Evolutionary conservation across 2,113 vertebrate species (phyloP).

Genomic region (Vimba vimba): DNA sequence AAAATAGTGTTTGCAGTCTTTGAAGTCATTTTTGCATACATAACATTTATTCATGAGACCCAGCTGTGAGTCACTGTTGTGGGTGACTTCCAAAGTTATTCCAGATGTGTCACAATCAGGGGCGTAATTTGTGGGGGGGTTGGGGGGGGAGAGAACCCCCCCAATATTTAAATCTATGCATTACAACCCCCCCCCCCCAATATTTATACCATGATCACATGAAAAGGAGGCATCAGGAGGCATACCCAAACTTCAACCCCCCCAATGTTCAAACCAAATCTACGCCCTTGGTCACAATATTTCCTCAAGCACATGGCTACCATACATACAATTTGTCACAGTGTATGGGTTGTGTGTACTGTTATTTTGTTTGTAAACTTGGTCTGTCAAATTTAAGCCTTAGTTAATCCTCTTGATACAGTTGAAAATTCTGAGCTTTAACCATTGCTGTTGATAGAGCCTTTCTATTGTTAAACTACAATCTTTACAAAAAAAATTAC

Average conservation of each 20-base stretch:
- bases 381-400: not conserved
- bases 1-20: not conserved
- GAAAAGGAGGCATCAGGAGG: too few species aligned
- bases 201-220: too few species aligned
- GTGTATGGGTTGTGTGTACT: not conserved
- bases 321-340: not conserved
- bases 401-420: not conserved
- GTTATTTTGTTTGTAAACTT: constrained; percentile 20
- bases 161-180: too few species aligned
- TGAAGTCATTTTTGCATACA: not conserved
- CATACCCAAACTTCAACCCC: too few species aligned
- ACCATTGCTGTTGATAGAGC: not conserved
- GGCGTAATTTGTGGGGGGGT: too few species aligned
- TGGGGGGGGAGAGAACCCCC: too few species aligned
- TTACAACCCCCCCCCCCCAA: too few species aligned
- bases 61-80: constrained; percentile 14
- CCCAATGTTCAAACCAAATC: too few species aligned
- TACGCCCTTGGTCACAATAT: constrained; percentile 5
- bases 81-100: not conserved
- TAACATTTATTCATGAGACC: not conserved
- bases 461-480: not conserved
- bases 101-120: constrained; percentile 16
- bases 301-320: constrained; percentile 14
- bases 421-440: not conserved
- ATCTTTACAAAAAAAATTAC: not conserved